A percentile compares a stretch with the other conserved stretches of the same genome.
phyloP scores from a whole-genome alignment of 2,888 invertebrate species.

The Xestobium rufovillosum region DNA sequence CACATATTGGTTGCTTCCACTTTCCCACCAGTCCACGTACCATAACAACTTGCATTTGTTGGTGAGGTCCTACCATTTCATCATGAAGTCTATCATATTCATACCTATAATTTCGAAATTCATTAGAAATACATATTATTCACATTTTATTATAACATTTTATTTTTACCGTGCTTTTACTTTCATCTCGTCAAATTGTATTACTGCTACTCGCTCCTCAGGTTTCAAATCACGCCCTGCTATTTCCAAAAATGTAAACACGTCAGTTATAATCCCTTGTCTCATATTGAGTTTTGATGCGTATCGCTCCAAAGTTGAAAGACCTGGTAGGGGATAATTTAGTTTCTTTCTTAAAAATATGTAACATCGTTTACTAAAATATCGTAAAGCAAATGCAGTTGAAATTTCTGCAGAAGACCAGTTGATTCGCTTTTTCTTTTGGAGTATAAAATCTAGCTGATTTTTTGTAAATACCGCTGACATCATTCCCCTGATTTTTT shows the following conservation, averaged over 20 bases:
- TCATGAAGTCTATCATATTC: constrained; percentile 24
- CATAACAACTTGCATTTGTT: constrained; percentile 27
- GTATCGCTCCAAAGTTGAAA: constrained; percentile 24
- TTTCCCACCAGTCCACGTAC: constrained; percentile 23
- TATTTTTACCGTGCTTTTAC: too few relatives aligned
- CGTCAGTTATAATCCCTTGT: constrained; percentile 20
- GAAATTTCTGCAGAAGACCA: constrained; percentile 19
- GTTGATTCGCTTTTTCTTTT: constrained; percentile 11
- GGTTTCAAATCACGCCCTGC: constrained; percentile 14
- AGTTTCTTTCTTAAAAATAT: constrained; percentile 20
- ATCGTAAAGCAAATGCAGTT: constrained; percentile 21
- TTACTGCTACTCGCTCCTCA: constrained; percentile 17
- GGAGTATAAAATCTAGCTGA: constrained; percentile 8
- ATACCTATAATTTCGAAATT: constrained; percentile 17
- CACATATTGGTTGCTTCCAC: constrained; percentile 27
- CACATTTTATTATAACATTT: too few relatives aligned
- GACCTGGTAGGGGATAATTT: too few relatives aligned
- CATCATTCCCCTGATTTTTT: too few relatives aligned
- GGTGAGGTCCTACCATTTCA: constrained; percentile 26
- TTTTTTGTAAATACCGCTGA: too few relatives aligned
- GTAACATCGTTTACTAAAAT: constrained; percentile 21
- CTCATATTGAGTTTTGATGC: constrained; percentile 21
- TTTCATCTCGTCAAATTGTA: constrained; percentile 26
- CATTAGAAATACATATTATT: too few relatives aligned
- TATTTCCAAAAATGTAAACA: constrained; percentile 19